Conservation (phyloP, 2,113 vertebrate genomes). For the Sylvia atricapilla region DNA sequence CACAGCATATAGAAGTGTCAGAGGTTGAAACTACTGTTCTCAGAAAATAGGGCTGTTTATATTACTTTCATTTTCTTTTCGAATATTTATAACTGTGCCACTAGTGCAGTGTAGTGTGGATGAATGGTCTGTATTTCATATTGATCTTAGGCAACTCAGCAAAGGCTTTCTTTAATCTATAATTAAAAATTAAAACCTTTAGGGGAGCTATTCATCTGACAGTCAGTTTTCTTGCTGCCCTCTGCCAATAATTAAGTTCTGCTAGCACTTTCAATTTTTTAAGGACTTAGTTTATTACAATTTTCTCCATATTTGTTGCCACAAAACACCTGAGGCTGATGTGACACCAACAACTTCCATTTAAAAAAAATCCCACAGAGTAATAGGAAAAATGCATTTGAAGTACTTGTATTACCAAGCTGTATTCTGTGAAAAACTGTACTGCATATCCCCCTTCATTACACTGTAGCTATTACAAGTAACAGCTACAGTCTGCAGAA, state of each 20-base stretch:
- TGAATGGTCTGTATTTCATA: slow-evolving; percentile 46
- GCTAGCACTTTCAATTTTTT: neutral
- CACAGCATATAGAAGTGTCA: neutral
- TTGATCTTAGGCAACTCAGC: slow-evolving; percentile 31
- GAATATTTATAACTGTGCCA: slow-evolving; percentile 44
- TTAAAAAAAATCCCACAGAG: neutral
- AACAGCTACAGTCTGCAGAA: neutral
- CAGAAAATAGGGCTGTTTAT: neutral
- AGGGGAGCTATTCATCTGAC: slow-evolving; percentile 49
- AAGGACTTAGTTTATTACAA: neutral
- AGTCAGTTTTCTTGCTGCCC: slow-evolving; percentile 12
- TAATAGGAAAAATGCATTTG: neutral
- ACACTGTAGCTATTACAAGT: neutral
- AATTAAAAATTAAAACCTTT: slow-evolving; percentile 66
- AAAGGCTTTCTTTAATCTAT: slow-evolving; percentile 51
- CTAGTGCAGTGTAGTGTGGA: neutral
- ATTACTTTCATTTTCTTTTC: slow-evolving; percentile 2
- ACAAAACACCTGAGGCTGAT: neutral
- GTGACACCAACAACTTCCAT: neutral
- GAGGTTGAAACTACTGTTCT: neutral
- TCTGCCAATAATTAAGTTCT: slow-evolving; percentile 46
- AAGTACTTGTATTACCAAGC: neutral
- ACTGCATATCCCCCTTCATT: neutral
- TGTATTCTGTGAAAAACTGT: neutral
- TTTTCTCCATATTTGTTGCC: slow-evolving; percentile 1